Percentiles rank a stretch among this genome's conserved stretches.
Conservation (phyloP, 2,888 invertebrate species). For the Asteroscopus sphinx region DNA sequence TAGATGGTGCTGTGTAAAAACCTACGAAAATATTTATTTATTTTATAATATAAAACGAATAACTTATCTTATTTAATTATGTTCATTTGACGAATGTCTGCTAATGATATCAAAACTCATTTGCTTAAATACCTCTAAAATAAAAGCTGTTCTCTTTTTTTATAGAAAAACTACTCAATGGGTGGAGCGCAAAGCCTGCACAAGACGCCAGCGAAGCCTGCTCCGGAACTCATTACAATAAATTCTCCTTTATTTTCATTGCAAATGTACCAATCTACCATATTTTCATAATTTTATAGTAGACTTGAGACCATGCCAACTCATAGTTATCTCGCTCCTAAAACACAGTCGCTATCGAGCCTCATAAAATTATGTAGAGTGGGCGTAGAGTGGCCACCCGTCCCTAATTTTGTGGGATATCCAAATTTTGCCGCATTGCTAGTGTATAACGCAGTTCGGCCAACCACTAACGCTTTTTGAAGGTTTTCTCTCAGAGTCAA, state of each 20-base stretch:
- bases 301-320: constrained; percentile 67
- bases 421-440: constrained; percentile 43
- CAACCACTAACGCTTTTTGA: constrained; percentile 25
- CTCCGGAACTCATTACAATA: constrained; percentile 57
- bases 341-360: constrained; percentile 61
- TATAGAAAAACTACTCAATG: constrained; percentile 34
- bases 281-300: constrained; percentile 73
- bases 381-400: constrained; percentile 53
- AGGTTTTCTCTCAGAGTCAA: background rate
- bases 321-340: constrained; percentile 67
- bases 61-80: too few relatives aligned
- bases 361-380: constrained; percentile 65
- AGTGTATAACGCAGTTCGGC: constrained; percentile 13
- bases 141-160: constrained; percentile 33
- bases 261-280: constrained; percentile 61
- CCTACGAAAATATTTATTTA: too few relatives aligned
- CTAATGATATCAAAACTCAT: constrained; percentile 5
- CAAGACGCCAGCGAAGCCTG: constrained; percentile 16
- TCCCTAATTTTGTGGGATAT: constrained; percentile 53
- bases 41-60: too few relatives aligned
- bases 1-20: too few relatives aligned
- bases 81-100: background rate
- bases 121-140: constrained; percentile 14
- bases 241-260: constrained; percentile 64
- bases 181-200: constrained; percentile 18